Evolutionary conservation across 2,113 vertebrate genomes (phyloP).

Genomic region (Myotis yumanensis): DNA sequence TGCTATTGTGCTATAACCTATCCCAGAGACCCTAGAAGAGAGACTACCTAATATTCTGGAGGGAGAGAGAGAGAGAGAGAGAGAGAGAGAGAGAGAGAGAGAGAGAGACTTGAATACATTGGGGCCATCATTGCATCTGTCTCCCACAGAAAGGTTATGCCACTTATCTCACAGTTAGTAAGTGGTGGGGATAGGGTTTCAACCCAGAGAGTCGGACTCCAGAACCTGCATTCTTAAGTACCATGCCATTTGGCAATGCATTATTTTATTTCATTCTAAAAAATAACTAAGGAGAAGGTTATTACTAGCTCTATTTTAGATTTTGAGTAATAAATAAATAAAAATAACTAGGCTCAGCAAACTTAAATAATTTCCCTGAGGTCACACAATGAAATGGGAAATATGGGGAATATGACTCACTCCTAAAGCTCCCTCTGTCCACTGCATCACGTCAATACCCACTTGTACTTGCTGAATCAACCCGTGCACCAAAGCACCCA

Average conservation of each 20-base stretch:
- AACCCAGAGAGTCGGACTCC: neutral
- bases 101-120: neutral
- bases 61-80: neutral
- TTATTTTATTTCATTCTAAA: neutral
- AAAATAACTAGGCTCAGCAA: neutral
- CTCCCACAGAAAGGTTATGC: neutral
- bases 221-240: neutral
- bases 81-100: neutral
- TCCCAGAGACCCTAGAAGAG: neutral
- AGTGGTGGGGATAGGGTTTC: neutral
- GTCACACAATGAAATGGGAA: neutral
- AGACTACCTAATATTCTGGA: rapidly evolving
- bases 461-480: neutral
- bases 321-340: neutral
- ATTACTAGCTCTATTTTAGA: neutral
- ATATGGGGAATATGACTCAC: neutral
- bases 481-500: neutral
- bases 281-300: neutral
- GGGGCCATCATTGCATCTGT: neutral
- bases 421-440: neutral
- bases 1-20: neutral
- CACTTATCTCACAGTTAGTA: neutral
- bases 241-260: neutral
- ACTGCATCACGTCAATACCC: neutral
- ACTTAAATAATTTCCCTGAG: neutral